Evolutionary conservation across 2,113 vertebrate genomes (phyloP), one percentile per base, ranked within the genome.

Genomic region (Electrona antarctica): DNA sequence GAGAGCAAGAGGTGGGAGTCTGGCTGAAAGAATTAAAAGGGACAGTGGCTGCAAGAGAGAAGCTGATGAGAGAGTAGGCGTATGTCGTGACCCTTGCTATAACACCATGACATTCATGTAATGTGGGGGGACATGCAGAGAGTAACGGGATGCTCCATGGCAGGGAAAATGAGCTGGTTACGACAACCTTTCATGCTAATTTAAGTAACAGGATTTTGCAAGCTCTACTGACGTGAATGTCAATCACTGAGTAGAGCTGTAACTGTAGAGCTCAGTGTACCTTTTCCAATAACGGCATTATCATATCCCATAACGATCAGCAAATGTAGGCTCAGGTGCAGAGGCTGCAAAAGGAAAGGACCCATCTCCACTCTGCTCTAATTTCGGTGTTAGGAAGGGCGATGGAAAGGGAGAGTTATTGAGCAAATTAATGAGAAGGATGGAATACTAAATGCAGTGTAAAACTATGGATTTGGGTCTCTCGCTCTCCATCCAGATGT

Each of bases 401-500:
- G 83, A 71, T 56, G 76, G 68, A 81, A 66, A 58, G 75, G 64
- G 68, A 71, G 63, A 45, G 33, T 6, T 41, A 41, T 41, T 41
- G 4, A 45, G 8, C 1, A 61, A 21, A 7, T 8, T 15, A 13
- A n/a, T 64, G 67, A 2, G 28, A 79, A 63, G 60, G 67, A 73
- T 56, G 77, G 77, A 73, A 71, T 76, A 12, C 11, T 33, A 11
- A 52, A 47, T 81, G 49, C 60, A 59, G 51, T 46, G 21, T 68
- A 21, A 65, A 86, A 69, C 73, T 86, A 80, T 84, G 60, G 87
- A 84, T 74, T 81, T 84, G 84, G 61, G 85, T 81, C 82, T 86
- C 72, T 41, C 33, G 21, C 21, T 73, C 62, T 84, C 78, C 49
- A 84, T 90, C 89, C 87, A 90, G 89, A 89, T 90, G 85, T 90